These are phyloP conservation scores for Gymnoscopelus microlampas DNA, from an alignment of 2,797 vertebrate species.

Conservation along the genomic window DNA sequence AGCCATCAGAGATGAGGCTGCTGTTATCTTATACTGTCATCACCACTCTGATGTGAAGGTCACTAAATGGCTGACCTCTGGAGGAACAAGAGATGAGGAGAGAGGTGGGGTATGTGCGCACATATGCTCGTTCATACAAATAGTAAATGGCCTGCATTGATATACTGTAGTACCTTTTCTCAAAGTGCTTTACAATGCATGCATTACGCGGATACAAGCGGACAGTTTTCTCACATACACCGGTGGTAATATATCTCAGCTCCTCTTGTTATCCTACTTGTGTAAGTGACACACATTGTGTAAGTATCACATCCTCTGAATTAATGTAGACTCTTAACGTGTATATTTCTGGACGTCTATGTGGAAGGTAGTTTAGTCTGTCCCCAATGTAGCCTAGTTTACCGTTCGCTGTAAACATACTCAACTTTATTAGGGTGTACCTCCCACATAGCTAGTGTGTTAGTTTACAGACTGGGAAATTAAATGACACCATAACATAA, in stretches of 20 bases:
- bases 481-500: constrained; percentile 68
- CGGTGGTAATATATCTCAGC: constrained; percentile 15
- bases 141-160: no score
- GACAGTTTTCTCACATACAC: constrained; percentile 6
- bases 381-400: constrained; percentile 38
- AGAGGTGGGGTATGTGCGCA: no score
- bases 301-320: constrained; percentile 26
- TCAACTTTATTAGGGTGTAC: constrained; percentile 57
- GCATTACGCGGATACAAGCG: no score
- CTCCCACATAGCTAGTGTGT: constrained; percentile 51
- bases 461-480: constrained; percentile 63
- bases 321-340: constrained; percentile 15
- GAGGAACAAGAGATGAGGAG: no score
- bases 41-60: no score
- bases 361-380: constrained; percentile 29
- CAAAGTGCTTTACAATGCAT: no score
- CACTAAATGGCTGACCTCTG: no score
- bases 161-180: no score
- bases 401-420: constrained; percentile 62
- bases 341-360: constrained; percentile 12
- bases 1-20: constrained; percentile 33
- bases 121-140: no score
- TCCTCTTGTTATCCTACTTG: background rate
- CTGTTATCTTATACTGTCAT: constrained; percentile 59
- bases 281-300: constrained; percentile 8